phyloP scores from a whole-genome alignment of 2,113 vertebrate species.

The Paramisgurnus dabryanus region DNA sequence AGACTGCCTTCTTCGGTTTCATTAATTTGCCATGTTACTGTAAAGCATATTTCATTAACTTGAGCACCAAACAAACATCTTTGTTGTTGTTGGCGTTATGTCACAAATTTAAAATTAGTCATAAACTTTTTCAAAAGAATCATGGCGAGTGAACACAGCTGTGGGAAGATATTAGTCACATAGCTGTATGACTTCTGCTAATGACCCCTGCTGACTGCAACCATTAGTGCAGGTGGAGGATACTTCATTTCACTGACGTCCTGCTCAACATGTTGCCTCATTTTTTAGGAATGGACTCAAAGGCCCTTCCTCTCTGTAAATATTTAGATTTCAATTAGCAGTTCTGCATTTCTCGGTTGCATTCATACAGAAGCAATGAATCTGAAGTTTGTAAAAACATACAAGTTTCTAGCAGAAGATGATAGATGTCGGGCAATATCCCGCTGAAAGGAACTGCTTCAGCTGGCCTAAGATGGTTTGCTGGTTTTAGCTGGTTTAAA shows the following conservation, averaged over 20 bases:
- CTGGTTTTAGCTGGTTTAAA: no score
- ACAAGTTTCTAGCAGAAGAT: neutral
- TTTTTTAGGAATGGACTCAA: neutral
- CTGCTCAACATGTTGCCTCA: slow-evolving; percentile 4
- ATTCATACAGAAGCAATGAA: neutral
- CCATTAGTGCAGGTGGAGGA: slow-evolving; percentile 48
- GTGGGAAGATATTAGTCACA: slow-evolving; percentile 40
- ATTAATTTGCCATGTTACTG: slow-evolving; percentile 12
- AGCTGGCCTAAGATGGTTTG: no score
- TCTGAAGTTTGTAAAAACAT: neutral
- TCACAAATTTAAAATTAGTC: slow-evolving; percentile 7
- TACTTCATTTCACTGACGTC: slow-evolving; percentile 39
- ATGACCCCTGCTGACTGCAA: slow-evolving; percentile 55
- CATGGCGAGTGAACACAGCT: slow-evolving; percentile 31
- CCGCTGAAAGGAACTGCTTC: no score
- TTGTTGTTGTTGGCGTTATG: neutral
- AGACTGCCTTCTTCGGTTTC: neutral
- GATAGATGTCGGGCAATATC: neutral
- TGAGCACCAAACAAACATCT: neutral
- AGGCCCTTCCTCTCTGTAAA: neutral
- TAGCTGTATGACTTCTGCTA: slow-evolving; percentile 46
- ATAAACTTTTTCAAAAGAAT: slow-evolving; percentile 28
- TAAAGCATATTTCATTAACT: slow-evolving; percentile 9
- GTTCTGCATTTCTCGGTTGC: neutral
- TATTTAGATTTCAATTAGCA: slow-evolving; percentile 19